Evolutionary conservation across 2,797 vertebrate genomes (phyloP), one percentile per base, ranked within the genome.

Genomic region (Acanthurus lineatus): DNA sequence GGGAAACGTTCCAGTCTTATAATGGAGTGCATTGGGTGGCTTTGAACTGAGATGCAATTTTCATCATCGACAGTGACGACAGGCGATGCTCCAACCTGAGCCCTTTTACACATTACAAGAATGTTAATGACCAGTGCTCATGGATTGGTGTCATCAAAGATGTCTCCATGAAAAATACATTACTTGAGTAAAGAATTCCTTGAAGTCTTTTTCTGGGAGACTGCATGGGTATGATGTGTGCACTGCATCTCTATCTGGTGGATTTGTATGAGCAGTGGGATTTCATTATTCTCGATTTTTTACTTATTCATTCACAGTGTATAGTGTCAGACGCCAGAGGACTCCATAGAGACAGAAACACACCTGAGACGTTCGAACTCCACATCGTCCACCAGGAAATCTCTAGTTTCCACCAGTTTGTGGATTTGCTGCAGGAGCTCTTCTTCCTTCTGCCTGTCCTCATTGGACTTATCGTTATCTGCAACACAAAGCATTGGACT

Each of bases 341-440:
- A 57, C 28, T 62, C 32, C 64, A n/a, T 0, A 28, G 28, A 60
- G 47, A 11, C 20, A 35, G 44, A 76, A 20, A 45, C 83, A 0
- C 49, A 97, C 97, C 97, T 96, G 90, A 98, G 95, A 69, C 97
- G 93, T 88, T 98, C 97, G 48, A 98, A 97, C 88, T 98, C 97
- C 77, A 97, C 96, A 3, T 98, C 97, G 0, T 98, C 97, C 92
- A 98, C 97, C 52, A 97, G 91, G 87, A 96, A 97, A 89, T 98
- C 97, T 76, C 97, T 92, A 0, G 96, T 97, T 87, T 98, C 97
- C 70, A 97, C 97, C 85, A 97, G 93, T 90, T 97, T 97, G 79
- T 97, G 96, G 79, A 97, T 97, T 89, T 96, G 96, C 69, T 96
- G 96, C 52, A 97, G 93, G 1, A 98, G 92, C 38, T 97, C 96